Percentiles rank a stretch among this genome's conserved stretches.
phyloP scores from a whole-genome alignment of 2,888 invertebrate genomes.

The Vesta saturnalis region DNA sequence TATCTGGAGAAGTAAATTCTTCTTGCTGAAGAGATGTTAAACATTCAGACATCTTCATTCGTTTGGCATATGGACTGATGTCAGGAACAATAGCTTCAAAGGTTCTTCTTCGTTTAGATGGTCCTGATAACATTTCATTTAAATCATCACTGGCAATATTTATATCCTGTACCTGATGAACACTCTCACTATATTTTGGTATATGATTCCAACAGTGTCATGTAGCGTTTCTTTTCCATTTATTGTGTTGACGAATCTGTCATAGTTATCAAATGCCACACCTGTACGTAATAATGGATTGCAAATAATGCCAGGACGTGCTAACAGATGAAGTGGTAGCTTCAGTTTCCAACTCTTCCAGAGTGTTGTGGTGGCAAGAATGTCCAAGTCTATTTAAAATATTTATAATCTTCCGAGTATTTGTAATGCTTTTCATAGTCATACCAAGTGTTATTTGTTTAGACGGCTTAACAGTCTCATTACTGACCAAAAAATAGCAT shows the following conservation, averaged over 20 bases:
- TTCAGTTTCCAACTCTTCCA: conserved; percentile 15
- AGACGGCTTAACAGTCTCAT: background rate
- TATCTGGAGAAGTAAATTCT: background rate
- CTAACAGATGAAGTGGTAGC: background rate
- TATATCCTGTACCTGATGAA: too few species aligned
- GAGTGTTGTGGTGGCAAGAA: background rate
- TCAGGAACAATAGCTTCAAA: background rate
- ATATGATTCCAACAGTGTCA: too few species aligned
- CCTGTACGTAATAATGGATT: background rate
- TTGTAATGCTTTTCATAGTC: conserved; percentile 16
- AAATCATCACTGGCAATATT: background rate
- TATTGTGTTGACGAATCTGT: background rate
- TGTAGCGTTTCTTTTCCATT: too few species aligned
- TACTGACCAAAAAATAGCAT: background rate
- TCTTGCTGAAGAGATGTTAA: background rate
- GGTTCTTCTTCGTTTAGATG: too few species aligned
- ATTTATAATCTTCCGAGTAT: conserved; percentile 13
- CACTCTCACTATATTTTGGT: background rate
- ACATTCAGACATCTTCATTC: background rate
- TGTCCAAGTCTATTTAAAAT: conserved; percentile 17
- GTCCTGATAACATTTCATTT: too few species aligned
- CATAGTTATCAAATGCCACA: background rate
- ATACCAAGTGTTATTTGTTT: conserved; percentile 17
- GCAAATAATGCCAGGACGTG: background rate
- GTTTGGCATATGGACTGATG: background rate